Conservation (phyloP, 1,140 invertebrate genomes). For the Psilanteris sp. region DNA sequence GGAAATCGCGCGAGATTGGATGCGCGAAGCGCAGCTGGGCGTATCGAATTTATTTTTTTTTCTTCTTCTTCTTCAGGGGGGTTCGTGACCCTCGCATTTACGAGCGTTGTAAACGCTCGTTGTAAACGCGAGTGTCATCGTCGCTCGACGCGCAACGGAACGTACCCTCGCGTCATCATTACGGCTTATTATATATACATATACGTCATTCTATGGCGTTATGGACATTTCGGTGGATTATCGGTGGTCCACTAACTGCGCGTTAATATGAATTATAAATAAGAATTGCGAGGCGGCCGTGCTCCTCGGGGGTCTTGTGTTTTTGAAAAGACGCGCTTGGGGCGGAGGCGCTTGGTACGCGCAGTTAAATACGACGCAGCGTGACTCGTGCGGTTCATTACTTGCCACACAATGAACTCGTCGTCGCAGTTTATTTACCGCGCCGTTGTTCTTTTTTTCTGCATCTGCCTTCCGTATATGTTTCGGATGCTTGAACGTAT, state of each 20-base stretch:
- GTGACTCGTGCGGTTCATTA: constrained; percentile 73
- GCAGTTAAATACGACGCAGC: constrained; percentile 71
- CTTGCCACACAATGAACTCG: constrained; percentile 71
- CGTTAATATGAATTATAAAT: constrained; percentile 62
- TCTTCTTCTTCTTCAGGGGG: too few species aligned
- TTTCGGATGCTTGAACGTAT: too few species aligned
- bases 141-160: constrained; percentile 23
- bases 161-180: constrained; percentile 58
- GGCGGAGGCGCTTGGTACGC: constrained; percentile 31
- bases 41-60: constrained; percentile 72
- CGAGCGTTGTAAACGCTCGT: constrained; percentile 60
- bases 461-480: too few species aligned
- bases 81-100: constrained; percentile 61
- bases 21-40: constrained; percentile 80
- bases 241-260: constrained; percentile 58
- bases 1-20: constrained; percentile 25
- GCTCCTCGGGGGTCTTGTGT: constrained; percentile 14
- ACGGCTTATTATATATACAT: constrained; percentile 55
- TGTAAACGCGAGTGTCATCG: constrained; percentile 60
- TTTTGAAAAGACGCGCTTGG: constrained; percentile 26
- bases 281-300: constrained; percentile 34
- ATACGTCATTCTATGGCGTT: constrained; percentile 44
- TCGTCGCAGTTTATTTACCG: constrained; percentile 64
- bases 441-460: too few species aligned
- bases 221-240: constrained; percentile 51